Conservation (phyloP, 2,888 invertebrate genomes). For the Nasonia oneida region DNA sequence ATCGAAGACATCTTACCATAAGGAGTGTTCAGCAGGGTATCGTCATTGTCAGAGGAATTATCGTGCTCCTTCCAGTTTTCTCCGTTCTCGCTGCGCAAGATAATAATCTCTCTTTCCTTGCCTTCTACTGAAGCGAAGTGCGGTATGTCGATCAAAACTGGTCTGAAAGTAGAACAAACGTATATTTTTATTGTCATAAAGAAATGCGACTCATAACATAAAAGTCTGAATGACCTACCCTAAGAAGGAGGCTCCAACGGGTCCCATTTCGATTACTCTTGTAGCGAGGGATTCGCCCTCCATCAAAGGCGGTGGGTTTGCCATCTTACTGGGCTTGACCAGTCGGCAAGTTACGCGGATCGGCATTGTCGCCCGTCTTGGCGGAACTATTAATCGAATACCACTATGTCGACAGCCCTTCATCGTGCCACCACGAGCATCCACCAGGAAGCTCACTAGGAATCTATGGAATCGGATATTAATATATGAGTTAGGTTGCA, state of each 20-base stretch:
- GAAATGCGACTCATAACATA: background rate
- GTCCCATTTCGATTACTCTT: conserved; percentile 96
- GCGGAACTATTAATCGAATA: conserved; percentile 97
- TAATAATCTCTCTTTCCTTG: conserved; percentile 96
- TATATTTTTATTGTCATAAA: background rate
- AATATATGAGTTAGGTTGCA: background rate
- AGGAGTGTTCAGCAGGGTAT: conserved; percentile 83
- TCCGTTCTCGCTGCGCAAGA: conserved; percentile 97
- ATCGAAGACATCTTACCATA: conserved; percentile 80
- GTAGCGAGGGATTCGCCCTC: conserved; percentile 99
- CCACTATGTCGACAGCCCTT: conserved; percentile 98
- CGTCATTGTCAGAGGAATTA: conserved; percentile 82
- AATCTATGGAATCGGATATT: conserved; percentile 83
- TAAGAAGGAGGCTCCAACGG: conserved; percentile 96
- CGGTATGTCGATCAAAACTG: conserved; percentile 96
- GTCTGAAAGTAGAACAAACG: conserved; percentile 80
- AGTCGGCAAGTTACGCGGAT: conserved; percentile 97
- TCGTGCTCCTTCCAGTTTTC: conserved; percentile 99
- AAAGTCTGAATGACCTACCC: conserved; percentile 83
- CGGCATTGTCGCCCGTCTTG: conserved; percentile 96
- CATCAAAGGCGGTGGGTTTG: conserved; percentile 97
- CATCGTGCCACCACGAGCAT: conserved; percentile 99
- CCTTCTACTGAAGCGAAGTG: conserved; percentile 97
- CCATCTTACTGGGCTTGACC: conserved; percentile 87
- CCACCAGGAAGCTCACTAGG: conserved; percentile 99